Conservation (phyloP, 2,113 vertebrate genomes). For the Myrmophylax atrothorax region DNA sequence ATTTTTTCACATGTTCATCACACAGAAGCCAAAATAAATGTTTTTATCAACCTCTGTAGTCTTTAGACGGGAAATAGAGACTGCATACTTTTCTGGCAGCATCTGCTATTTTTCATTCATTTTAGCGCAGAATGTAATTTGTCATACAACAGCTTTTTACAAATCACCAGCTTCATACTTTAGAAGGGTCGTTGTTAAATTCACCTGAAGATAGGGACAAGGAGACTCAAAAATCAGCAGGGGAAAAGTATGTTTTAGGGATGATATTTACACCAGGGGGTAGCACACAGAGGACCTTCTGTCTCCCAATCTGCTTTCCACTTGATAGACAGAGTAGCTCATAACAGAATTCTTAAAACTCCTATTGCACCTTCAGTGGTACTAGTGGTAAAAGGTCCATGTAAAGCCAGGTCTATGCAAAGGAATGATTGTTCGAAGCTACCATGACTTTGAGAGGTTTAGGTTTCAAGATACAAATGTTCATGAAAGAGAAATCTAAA, state of each 20-base stretch:
- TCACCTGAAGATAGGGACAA: neutral
- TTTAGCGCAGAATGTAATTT: neutral
- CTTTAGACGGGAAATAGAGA: neutral
- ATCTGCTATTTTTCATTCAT: constrained; percentile 21
- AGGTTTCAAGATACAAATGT: neutral
- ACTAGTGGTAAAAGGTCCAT: neutral
- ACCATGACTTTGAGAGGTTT: neutral
- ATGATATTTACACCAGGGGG: neutral
- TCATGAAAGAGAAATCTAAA: neutral
- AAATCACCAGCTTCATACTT: neutral
- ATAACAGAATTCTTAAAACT: neutral
- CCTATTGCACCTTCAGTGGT: neutral
- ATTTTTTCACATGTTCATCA: neutral
- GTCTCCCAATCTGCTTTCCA: neutral
- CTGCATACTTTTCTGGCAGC: neutral
- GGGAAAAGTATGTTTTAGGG: neutral
- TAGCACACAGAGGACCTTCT: neutral
- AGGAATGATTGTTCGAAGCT: neutral
- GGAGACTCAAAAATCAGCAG: neutral
- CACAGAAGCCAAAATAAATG: constrained; percentile 33
- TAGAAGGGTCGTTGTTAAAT: neutral
- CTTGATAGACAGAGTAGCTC: neutral
- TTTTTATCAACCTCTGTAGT: neutral
- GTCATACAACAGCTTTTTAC: neutral
- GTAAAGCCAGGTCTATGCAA: neutral